These are phyloP conservation scores for Saccostrea glomerata DNA, from an alignment of 1,140 invertebrate species.

Conservation along the genomic window DNA sequence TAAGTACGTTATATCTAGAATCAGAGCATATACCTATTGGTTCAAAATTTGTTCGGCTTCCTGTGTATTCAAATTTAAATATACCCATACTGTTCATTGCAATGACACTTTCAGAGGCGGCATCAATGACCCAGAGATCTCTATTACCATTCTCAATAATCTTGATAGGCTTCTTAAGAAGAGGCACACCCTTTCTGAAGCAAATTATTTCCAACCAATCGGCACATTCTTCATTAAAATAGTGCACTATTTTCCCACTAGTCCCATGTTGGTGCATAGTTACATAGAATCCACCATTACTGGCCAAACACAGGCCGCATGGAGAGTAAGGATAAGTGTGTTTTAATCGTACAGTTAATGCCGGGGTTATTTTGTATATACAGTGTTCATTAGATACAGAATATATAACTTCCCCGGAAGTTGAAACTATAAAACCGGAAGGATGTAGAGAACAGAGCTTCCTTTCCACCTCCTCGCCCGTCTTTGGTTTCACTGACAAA, in stretches of 20 bases:
- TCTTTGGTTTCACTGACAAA: background rate
- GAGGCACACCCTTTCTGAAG: background rate
- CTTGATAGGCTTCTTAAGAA: background rate
- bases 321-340: background rate
- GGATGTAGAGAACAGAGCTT: background rate
- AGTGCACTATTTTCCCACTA: conserved; percentile 3
- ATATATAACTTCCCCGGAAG: background rate
- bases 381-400: conserved; percentile 19
- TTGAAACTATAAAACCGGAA: background rate
- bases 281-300: background rate
- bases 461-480: background rate
- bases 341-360: background rate
- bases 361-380: conserved; percentile 5
- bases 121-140: conserved; percentile 32
- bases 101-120: background rate
- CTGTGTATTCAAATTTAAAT: conserved; percentile 34
- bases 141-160: conserved; percentile 27
- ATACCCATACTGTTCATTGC: background rate
- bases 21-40: conserved; percentile 17
- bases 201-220: conserved; percentile 1
- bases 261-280: background rate
- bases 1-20: background rate
- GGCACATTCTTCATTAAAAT: background rate
- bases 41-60: conserved; percentile 8
- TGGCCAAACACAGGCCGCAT: background rate